Evolutionary conservation across 1,140 invertebrate species (phyloP).

Genomic region (Pogonomyrmex barbatus): DNA sequence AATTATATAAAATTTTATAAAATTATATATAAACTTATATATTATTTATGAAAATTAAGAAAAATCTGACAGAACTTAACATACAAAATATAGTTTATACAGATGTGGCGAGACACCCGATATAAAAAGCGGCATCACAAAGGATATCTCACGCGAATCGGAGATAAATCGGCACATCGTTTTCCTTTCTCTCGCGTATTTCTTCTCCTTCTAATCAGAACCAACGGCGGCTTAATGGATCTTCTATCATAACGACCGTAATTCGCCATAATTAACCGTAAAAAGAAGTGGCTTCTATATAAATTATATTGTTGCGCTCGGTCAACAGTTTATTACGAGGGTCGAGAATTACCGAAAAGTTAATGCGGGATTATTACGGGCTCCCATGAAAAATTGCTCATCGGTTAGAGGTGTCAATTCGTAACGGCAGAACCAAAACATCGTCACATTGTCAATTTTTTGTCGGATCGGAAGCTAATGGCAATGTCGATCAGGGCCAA

Average conservation of each 20-base stretch:
- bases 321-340: slow-evolving; percentile 73
- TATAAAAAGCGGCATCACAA: slow-evolving; percentile 5
- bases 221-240: slow-evolving; percentile 42
- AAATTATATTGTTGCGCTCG: slow-evolving; percentile 69
- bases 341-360: slow-evolving; percentile 70
- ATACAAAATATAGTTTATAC: not conserved
- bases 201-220: slow-evolving; percentile 52
- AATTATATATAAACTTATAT: too few relatives aligned
- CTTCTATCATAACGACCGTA: slow-evolving; percentile 43
- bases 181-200: slow-evolving; percentile 15
- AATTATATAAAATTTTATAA: too few relatives aligned
- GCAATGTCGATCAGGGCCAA: not conserved
- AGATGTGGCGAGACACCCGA: not conserved
- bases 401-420: slow-evolving; percentile 67
- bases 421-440: slow-evolving; percentile 59
- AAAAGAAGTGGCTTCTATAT: slow-evolving; percentile 72
- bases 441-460: slow-evolving; percentile 18
- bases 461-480: not conserved
- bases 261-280: slow-evolving; percentile 68
- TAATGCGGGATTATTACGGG: slow-evolving; percentile 68
- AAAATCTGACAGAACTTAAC: not conserved
- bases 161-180: slow-evolving; percentile 29
- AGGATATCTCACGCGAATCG: slow-evolving; percentile 34
- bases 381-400: slow-evolving; percentile 70
- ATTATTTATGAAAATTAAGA: not conserved